Evolutionary conservation across 2,113 vertebrate genomes (phyloP).

Genomic region (Cacatua alba): DNA sequence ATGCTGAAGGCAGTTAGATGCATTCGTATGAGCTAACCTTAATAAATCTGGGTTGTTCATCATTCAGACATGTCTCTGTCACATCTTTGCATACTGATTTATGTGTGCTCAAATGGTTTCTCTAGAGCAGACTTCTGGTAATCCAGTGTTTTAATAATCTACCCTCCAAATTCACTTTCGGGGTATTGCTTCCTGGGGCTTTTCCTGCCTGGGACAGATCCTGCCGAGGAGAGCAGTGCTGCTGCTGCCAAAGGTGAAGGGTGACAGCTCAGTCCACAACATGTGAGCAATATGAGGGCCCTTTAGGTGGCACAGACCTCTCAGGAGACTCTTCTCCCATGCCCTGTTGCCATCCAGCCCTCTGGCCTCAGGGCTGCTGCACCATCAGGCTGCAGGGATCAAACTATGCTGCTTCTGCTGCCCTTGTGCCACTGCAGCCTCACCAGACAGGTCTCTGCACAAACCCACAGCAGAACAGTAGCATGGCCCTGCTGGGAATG

Average conservation of each 20-base stretch:
- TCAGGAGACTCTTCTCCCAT: rapidly evolving
- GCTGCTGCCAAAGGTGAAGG: rapidly evolving
- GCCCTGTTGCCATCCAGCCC: rapidly evolving
- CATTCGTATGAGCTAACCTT: conserved; percentile 54
- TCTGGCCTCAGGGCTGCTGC: rapidly evolving
- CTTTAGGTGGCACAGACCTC: rapidly evolving
- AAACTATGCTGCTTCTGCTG: rapidly evolving
- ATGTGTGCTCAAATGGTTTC: not conserved
- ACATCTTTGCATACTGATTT: not conserved
- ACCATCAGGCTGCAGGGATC: rapidly evolving
- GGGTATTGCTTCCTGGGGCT: not conserved
- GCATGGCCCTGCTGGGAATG: not conserved
- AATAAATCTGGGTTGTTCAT: conserved; percentile 53
- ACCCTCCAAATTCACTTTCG: not conserved
- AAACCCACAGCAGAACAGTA: rapidly evolving
- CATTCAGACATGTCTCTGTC: conserved; percentile 37
- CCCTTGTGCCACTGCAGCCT: not conserved
- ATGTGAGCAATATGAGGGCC: rapidly evolving
- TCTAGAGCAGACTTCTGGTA: not conserved
- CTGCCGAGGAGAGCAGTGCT: not conserved
- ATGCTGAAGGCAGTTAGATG: conserved; percentile 48
- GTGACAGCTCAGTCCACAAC: rapidly evolving
- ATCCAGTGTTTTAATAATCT: not conserved
- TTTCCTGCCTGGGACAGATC: not conserved
- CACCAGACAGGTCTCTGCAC: not conserved